phyloP scores from a whole-genome alignment of 1,140 invertebrate species.

The Heliconius hermathena region DNA sequence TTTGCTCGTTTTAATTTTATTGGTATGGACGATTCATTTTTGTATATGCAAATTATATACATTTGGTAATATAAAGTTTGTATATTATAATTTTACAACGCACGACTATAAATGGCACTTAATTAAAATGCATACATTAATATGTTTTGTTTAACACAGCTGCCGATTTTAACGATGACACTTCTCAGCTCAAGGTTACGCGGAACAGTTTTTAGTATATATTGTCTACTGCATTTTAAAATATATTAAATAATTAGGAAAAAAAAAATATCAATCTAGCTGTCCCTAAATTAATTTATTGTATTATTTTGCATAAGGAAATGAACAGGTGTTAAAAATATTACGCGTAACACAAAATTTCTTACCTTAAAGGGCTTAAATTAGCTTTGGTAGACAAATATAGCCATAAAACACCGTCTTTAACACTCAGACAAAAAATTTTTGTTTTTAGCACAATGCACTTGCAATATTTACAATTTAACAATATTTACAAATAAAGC shows the following conservation, averaged over 20 bases:
- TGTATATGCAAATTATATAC: neutral
- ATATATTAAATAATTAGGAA: neutral
- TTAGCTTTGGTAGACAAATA: constrained; percentile 32
- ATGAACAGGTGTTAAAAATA: constrained; percentile 40
- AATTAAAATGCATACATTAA: constrained; percentile 12
- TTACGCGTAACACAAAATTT: constrained; percentile 37
- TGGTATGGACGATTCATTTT: neutral
- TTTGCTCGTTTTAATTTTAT: neutral
- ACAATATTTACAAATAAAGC: constrained; percentile 77
- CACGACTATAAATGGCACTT: neutral
- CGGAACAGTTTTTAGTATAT: constrained; percentile 33
- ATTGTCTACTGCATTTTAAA: neutral
- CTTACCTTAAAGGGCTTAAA: constrained; percentile 53
- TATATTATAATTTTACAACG: neutral
- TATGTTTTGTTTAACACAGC: constrained; percentile 16
- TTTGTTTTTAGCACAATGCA: constrained; percentile 43
- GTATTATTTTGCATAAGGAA: neutral
- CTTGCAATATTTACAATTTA: constrained; percentile 61
- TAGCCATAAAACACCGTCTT: constrained; percentile 64
- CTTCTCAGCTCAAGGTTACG: constrained; percentile 55
- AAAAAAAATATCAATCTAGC: neutral
- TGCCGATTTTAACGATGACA: constrained; percentile 57
- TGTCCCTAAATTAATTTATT: constrained; percentile 22
- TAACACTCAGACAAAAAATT: constrained; percentile 44
- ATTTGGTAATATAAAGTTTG: neutral